Percentiles rank a stretch among this genome's conserved stretches.
phyloP scores from a whole-genome alignment of 2,888 invertebrate genomes.

The Drosophila affinis region DNA sequence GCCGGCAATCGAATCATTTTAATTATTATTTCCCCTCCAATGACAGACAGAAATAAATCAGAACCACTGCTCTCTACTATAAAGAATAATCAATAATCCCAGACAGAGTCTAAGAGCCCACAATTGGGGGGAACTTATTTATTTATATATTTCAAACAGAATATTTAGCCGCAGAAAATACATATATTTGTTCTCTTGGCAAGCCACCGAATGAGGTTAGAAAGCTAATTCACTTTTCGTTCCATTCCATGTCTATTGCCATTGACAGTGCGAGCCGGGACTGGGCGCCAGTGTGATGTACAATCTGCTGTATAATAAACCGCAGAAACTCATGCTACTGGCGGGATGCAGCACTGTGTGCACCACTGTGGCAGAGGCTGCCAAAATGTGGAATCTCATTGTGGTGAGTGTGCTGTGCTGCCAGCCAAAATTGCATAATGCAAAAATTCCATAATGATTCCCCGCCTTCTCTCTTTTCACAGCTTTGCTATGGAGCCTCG shows the following conservation, averaged over 20 bases:
- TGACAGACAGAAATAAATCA: constrained; percentile 24
- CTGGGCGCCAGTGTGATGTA: constrained; percentile 99
- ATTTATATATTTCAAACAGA: not conserved
- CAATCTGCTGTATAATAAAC: constrained; percentile 97
- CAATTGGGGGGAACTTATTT: not conserved
- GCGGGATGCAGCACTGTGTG: constrained; percentile 99
- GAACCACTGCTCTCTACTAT: not conserved
- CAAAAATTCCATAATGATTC: not conserved
- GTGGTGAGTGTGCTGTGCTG: constrained; percentile 90
- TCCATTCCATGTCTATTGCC: not conserved
- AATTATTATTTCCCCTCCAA: constrained; percentile 8
- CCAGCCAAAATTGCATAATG: constrained; percentile 14
- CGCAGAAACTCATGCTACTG: constrained; percentile 95
- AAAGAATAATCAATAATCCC: not conserved
- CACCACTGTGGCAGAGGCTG: constrained; percentile 99
- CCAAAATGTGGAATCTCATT: constrained; percentile 99
- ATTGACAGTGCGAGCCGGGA: constrained; percentile 97
- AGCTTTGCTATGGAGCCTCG: constrained; percentile 99
- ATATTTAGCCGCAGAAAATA: not conserved
- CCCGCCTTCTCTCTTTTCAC: not conserved
- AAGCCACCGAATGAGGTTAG: constrained; percentile 3
- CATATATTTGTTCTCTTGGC: constrained; percentile 23
- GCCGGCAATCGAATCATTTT: constrained; percentile 13
- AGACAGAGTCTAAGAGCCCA: not conserved
- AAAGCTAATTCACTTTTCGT: constrained; percentile 46